Conservation (phyloP, 2,797 vertebrate species). For the Manis javanica region DNA sequence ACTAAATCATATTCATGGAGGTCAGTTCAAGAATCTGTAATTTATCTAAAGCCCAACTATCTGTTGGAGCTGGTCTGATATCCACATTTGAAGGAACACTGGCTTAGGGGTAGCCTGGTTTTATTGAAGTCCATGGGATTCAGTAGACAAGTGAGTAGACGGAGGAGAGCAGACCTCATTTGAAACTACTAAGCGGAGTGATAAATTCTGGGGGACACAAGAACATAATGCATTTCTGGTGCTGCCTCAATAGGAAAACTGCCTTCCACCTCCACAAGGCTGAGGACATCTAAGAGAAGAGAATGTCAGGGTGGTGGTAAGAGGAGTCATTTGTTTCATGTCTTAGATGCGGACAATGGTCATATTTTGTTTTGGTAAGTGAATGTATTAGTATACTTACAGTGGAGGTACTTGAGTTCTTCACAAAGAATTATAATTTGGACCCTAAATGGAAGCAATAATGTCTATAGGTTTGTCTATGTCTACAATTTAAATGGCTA, state of each 20-base stretch:
- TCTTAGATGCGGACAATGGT: not conserved
- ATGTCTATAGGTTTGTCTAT: not conserved
- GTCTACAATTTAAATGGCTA: not conserved
- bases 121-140: not conserved
- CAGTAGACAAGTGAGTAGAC: not conserved
- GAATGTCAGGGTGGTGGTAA: not conserved
- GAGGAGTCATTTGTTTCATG: not conserved
- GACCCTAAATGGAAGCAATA: not conserved
- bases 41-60: not conserved
- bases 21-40: not conserved
- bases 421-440: not conserved
- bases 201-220: not conserved
- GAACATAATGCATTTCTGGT: not conserved
- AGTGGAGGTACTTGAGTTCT: not conserved
- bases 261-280: not conserved
- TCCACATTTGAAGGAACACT: not conserved
- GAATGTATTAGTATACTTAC: not conserved
- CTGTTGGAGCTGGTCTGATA: not conserved
- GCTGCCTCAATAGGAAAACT: not conserved
- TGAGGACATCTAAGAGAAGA: not conserved
- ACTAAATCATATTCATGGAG: not conserved
- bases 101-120: not conserved
- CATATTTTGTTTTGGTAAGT: not conserved
- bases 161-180: not conserved
- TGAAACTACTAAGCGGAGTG: not conserved